Percentiles rank a stretch among this genome's conserved stretches.
These are phyloP conservation scores for Drosophila emarginata DNA, from an alignment of 2,888 invertebrate genomes.

Conservation along the genomic window DNA sequence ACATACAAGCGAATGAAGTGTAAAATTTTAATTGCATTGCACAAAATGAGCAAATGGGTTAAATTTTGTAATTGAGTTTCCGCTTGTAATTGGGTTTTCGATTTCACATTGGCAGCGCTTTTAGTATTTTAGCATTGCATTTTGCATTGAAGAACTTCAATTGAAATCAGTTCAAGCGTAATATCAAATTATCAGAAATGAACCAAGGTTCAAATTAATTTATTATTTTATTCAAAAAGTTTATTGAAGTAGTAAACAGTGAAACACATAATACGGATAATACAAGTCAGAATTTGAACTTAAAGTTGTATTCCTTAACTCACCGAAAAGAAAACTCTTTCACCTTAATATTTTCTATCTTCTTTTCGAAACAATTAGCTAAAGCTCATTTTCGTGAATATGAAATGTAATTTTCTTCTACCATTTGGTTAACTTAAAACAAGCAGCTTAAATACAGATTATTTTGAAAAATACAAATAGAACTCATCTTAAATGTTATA, in stretches of 20 bases:
- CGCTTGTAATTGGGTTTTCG: not conserved
- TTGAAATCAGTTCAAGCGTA: not conserved
- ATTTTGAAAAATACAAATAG: not conserved
- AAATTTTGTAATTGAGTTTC: slow-evolving; percentile 12
- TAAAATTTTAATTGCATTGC: slow-evolving; percentile 9
- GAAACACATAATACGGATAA: too few relatives aligned
- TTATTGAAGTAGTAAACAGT: too few relatives aligned
- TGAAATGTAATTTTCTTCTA: not conserved
- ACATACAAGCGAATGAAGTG: not conserved
- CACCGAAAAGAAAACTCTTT: too few relatives aligned
- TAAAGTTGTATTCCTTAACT: too few relatives aligned
- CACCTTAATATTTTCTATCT: too few relatives aligned
- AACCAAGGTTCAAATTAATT: not conserved
- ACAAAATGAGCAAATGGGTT: slow-evolving; percentile 3
- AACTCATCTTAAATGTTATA: not conserved
- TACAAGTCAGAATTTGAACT: too few relatives aligned
- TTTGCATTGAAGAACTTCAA: not conserved
- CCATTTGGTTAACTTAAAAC: not conserved
- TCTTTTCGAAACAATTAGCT: not conserved
- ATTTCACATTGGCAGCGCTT: not conserved
- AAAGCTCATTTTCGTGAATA: not conserved
- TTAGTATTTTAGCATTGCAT: not conserved
- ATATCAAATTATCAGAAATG: not conserved
- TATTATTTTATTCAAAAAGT: too few relatives aligned
- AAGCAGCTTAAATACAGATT: slow-evolving; percentile 2